A percentile compares a stretch with the other conserved stretches of the same genome.
Evolutionary conservation across 2,113 vertebrate genomes (phyloP).

Genomic region (Ibidorhyncha struthersii): DNA sequence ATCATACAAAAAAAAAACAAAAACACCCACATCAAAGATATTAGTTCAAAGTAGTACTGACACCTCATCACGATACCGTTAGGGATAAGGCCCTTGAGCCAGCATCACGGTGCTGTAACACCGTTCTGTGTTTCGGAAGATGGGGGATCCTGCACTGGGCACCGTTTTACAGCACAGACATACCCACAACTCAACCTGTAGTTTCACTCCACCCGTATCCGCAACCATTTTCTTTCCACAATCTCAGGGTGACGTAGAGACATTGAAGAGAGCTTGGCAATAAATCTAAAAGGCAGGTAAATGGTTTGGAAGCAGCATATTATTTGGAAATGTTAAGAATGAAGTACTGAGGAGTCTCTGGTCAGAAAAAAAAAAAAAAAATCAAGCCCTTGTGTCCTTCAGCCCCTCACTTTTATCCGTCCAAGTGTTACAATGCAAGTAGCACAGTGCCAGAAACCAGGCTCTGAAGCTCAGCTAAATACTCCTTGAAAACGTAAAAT

Average conservation of each 20-base stretch:
- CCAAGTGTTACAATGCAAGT: background rate
- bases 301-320: background rate
- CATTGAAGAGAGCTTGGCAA: background rate
- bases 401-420: background rate
- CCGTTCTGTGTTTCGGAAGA: background rate
- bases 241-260: background rate
- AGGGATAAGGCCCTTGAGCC: background rate
- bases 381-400: background rate
- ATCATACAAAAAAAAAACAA: background rate
- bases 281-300: background rate
- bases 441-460: background rate
- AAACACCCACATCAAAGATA: background rate
- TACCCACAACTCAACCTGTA: background rate
- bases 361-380: background rate
- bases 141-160: background rate
- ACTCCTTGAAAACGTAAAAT: slow-evolving; percentile 7
- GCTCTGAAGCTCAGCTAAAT: slow-evolving; percentile 3
- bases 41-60: background rate
- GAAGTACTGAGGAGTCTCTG: background rate
- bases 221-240: background rate
- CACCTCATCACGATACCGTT: background rate
- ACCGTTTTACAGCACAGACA: background rate
- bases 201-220: background rate
- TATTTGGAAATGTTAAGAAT: background rate
- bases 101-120: background rate